Conservation (phyloP, 2,113 vertebrate species). For the Connochaetes taurinus region DNA sequence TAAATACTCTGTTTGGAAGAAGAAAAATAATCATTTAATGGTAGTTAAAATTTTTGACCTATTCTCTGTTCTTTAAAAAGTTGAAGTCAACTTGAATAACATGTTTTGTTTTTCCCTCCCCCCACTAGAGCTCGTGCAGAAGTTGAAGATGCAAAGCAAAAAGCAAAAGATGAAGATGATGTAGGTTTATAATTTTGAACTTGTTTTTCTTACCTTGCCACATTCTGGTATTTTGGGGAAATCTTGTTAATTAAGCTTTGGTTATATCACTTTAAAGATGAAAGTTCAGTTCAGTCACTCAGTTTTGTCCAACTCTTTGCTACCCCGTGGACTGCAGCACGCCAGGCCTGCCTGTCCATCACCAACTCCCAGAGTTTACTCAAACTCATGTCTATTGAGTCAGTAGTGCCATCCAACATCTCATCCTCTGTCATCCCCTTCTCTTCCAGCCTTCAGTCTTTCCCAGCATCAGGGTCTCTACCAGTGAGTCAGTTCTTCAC, state of each 20-base stretch:
- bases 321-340: not conserved
- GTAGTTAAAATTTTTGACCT: not conserved
- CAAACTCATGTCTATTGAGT: not conserved
- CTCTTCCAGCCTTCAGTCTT: not conserved
- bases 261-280: not conserved
- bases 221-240: rapidly evolving
- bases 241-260: not conserved
- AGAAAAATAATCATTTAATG: not conserved
- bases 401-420: not conserved
- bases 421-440: not conserved
- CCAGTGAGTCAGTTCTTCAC: not conserved
- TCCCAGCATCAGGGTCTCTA: not conserved
- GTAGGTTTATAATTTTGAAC: constrained; percentile 79
- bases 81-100: constrained; percentile 42
- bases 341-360: not conserved
- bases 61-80: not conserved
- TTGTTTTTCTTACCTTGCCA: not conserved
- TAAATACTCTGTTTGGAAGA: not conserved
- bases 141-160: constrained; percentile 89
- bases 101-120: not conserved
- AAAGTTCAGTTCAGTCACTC: not conserved
- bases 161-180: constrained; percentile 95
- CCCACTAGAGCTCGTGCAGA: constrained; percentile 88
- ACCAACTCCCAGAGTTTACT: not conserved
- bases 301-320: not conserved